A percentile compares a stretch with the other conserved stretches of the same genome.
phyloP scores from a whole-genome alignment of 2,113 vertebrate species.

The Psittacula cyanocephala region DNA sequence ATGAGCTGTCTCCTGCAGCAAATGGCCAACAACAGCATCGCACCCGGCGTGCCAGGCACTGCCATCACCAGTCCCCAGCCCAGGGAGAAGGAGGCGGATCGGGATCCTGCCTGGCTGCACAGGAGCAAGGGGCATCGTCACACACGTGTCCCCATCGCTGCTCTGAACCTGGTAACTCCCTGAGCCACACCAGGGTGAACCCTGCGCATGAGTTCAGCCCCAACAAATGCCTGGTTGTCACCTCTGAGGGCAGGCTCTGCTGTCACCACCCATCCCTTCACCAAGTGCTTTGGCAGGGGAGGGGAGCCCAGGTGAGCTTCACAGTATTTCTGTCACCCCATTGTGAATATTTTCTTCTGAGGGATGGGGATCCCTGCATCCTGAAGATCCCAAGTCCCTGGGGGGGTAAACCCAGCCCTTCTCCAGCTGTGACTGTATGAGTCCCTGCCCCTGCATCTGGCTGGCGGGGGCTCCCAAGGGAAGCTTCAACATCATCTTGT shows the following conservation, averaged over 20 bases:
- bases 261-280: not conserved
- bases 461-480: fast-evolving
- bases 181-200: not conserved
- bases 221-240: not conserved
- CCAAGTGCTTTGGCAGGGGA: not conserved
- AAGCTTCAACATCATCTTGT: not conserved
- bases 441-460: not conserved
- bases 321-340: not conserved
- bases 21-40: not conserved
- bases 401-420: not conserved
- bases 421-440: fast-evolving
- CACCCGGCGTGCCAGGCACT: fast-evolving
- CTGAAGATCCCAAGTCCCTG: not conserved
- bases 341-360: fast-evolving
- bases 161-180: not conserved
- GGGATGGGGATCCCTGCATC: not conserved
- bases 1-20: not conserved
- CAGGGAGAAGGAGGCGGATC: fast-evolving
- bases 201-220: not conserved
- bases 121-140: not conserved
- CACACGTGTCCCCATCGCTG: fast-evolving
- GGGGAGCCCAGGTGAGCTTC: not conserved
- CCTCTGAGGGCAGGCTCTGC: not conserved
- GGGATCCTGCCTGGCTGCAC: not conserved
- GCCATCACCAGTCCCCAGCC: not conserved